Evolutionary conservation across 2,113 vertebrate species (phyloP).

Genomic region (Poeciliopsis turrubarensis): DNA sequence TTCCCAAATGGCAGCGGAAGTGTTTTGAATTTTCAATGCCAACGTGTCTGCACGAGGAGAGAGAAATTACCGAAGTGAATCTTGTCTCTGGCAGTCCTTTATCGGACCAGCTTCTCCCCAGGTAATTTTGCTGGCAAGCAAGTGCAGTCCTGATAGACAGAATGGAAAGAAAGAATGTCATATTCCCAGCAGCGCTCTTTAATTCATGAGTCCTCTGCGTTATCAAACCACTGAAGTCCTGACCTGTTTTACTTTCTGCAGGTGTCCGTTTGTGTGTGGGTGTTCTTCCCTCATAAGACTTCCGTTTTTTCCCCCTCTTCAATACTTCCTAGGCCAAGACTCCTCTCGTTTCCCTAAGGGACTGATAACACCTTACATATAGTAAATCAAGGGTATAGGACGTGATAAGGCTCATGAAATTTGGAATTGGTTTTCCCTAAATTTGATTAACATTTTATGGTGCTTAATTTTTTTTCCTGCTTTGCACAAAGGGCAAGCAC

Average conservation of each 20-base stretch:
- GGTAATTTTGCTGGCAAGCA: conserved; percentile 74
- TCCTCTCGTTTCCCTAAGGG: conserved; percentile 50
- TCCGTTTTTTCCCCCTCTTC: conserved; percentile 43
- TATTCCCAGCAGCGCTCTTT: conserved; percentile 75
- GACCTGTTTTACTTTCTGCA: conserved; percentile 80
- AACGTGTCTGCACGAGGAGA: conserved; percentile 58
- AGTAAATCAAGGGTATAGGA: conserved; percentile 62
- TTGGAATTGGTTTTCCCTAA: conserved; percentile 67
- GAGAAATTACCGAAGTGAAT: conserved; percentile 71
- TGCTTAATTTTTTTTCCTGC: conserved; percentile 44
- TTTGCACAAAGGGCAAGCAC: conserved; percentile 54
- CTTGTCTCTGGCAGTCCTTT: conserved; percentile 70
- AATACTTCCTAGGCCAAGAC: conserved; percentile 54
- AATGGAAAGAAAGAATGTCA: conserved; percentile 77
- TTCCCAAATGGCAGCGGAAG: conserved; percentile 54
- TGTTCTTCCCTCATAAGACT: conserved; percentile 66
- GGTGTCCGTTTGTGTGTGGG: conserved; percentile 70
- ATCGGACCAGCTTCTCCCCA: conserved; percentile 71
- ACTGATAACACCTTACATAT: conserved; percentile 73
- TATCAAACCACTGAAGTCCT: conserved; percentile 78
- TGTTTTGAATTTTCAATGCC: conserved; percentile 67
- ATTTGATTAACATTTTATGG: conserved; percentile 75
- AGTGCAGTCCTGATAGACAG: conserved; percentile 73
- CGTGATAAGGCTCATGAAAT: conserved; percentile 69
- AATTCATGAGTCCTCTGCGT: conserved; percentile 79